phyloP scores from a whole-genome alignment of 2,888 invertebrate genomes.

The Stenotaenia linearis region DNA sequence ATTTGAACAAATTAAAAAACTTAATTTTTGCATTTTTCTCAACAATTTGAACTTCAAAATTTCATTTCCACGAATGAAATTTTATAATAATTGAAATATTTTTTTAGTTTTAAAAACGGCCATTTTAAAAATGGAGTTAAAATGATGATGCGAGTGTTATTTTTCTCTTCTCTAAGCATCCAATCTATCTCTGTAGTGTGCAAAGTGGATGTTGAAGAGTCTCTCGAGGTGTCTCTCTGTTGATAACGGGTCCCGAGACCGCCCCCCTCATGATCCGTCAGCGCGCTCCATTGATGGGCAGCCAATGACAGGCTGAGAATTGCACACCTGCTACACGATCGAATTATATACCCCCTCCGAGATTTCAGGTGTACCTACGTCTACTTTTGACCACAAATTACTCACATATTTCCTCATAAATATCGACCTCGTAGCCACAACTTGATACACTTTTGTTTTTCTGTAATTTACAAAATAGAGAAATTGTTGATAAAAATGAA shows the following conservation, averaged over 20 bases:
- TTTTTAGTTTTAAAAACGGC: background rate
- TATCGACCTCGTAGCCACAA: background rate
- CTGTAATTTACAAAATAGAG: no score
- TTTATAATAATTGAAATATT: no score
- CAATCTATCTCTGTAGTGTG: background rate
- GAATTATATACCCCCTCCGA: background rate
- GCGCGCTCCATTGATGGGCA: background rate
- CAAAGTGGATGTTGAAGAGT: background rate
- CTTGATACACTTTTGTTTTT: background rate
- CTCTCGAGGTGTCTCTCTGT: background rate
- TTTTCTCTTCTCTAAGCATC: background rate
- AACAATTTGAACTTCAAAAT: no score
- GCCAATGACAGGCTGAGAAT: background rate
- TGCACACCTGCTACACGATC: background rate
- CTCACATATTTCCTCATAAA: background rate
- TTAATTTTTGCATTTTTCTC: no score
- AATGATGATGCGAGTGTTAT: background rate
- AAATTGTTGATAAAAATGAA: no score
- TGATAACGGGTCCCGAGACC: background rate
- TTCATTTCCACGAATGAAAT: background rate
- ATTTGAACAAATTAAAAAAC: no score
- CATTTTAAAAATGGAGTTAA: background rate
- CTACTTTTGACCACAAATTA: background rate
- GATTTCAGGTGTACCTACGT: background rate
- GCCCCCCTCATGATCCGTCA: background rate